Conservation (phyloP, 2,888 invertebrate species). For the Dione juno region DNA sequence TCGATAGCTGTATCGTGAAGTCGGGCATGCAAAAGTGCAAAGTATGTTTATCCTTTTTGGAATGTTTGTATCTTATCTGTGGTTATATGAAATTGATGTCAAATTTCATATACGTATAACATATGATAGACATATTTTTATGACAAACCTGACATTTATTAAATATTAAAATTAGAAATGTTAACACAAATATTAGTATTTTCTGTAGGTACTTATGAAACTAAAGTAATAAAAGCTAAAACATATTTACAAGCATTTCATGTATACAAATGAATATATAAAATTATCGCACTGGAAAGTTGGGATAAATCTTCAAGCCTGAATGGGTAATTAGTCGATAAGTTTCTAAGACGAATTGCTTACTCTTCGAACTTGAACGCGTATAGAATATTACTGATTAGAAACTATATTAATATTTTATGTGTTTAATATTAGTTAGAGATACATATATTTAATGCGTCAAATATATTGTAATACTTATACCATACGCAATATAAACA, state of each 20-base stretch:
- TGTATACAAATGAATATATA: constrained; percentile 8
- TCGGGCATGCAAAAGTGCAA: constrained; percentile 42
- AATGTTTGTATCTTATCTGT: constrained; percentile 20
- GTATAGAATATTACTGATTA: not conserved
- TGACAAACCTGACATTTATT: not conserved
- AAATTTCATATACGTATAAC: not conserved
- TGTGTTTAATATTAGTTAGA: too few species aligned
- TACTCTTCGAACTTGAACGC: constrained; percentile 3
- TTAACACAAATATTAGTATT: too few species aligned
- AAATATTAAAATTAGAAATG: too few species aligned
- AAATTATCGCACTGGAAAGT: constrained; percentile 8
- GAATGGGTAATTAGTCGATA: constrained; percentile 28
- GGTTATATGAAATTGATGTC: not conserved
- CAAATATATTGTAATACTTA: too few species aligned
- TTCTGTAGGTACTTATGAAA: not conserved
- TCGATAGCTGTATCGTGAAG: constrained; percentile 49
- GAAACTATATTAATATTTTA: too few species aligned
- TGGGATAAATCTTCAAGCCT: constrained; percentile 16
- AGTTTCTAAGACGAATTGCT: constrained; percentile 14
- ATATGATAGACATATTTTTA: not conserved
- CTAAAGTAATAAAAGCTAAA: not conserved
- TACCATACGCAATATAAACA: too few species aligned
- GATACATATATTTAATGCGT: too few species aligned
- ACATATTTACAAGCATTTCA: not conserved
- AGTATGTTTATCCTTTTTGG: constrained; percentile 33